phyloP scores from a whole-genome alignment of 2,113 vertebrate genomes.

The Psammodynastes pulverulentus region DNA sequence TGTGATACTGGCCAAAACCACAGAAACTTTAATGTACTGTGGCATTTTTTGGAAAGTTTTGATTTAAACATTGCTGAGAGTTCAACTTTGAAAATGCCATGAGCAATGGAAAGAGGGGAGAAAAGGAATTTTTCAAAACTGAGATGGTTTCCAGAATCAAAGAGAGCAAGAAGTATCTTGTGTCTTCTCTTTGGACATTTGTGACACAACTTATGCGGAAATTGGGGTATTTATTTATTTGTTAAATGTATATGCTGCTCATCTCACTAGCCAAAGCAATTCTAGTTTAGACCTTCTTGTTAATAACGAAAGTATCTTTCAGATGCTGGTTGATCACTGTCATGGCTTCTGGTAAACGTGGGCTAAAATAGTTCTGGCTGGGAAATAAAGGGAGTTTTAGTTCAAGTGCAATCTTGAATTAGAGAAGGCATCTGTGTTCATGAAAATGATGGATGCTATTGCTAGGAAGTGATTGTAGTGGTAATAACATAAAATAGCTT shows the following conservation, averaged over 20 bases:
- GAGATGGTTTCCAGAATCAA: slow-evolving; percentile 45
- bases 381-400: neutral
- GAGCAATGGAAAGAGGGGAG: slow-evolving; percentile 46
- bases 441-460: neutral
- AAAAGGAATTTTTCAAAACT: slow-evolving; percentile 28
- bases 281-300: neutral
- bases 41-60: slow-evolving; percentile 38
- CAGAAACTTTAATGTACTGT: slow-evolving; percentile 48
- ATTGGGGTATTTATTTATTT: neutral
- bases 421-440: neutral
- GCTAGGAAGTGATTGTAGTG: neutral
- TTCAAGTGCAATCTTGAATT: neutral
- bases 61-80: slow-evolving; percentile 57
- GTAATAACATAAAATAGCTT: neutral
- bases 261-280: neutral
- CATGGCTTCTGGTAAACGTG: neutral
- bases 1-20: slow-evolving; percentile 29
- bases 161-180: neutral
- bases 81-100: slow-evolving; percentile 45
- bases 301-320: neutral
- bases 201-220: neutral
- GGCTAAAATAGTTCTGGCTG: neutral
- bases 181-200: neutral
- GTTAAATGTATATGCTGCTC: neutral
- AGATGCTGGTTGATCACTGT: neutral